Evolutionary conservation across 2,113 vertebrate genomes (phyloP), one percentile per base, ranked within the genome.

Genomic region (Oncorhynchus clarkii): DNA sequence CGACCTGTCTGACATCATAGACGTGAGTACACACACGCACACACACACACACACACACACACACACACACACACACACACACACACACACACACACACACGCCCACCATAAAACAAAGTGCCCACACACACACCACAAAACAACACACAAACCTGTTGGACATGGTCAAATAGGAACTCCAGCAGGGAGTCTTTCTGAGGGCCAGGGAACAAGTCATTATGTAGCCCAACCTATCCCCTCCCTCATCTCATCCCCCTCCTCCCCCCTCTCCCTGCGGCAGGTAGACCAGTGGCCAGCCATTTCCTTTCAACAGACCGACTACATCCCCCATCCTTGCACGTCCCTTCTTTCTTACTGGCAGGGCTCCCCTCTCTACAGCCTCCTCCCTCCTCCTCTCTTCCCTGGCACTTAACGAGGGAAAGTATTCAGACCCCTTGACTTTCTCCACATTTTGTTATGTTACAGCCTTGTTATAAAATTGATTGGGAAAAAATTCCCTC

Each of bases 1-100:
- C 0, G 98, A 99, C 92, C 94, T 99, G 83, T 97, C 97, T 27
- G 97, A 99, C 91, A 96, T 99, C 88, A 98, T 99, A 81, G 95
- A 99, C 90, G 98, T 99, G 95, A 98, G 97, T 93, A 65, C 68
- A 49, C 34, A 20, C 64, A 45, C 64, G 70, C 82, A 75, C 67
- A 22, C 76, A 29, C 34, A 39, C 34, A 9, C 39, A 11, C 39
- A 34, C 31, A 39, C 34, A 39, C 34, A 39, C 34, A 39, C 34
- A 39, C 39, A 45, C 39, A 45, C 64, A 71, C 82, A 75, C 67
- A 22, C 76, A 29, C 34, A 39, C 34, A n/a, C n/a, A n/a, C 39
- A 9, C 39, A 65, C 68, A 48, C 34, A 20, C 64, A 48, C 64
- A 71, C 82, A 75, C 67, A 22, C 76, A 29, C 39, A 9, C 39